These are phyloP conservation scores for Alviniconcha marisindica DNA, from an alignment of 1,140 invertebrate genomes.

Conservation along the genomic window DNA sequence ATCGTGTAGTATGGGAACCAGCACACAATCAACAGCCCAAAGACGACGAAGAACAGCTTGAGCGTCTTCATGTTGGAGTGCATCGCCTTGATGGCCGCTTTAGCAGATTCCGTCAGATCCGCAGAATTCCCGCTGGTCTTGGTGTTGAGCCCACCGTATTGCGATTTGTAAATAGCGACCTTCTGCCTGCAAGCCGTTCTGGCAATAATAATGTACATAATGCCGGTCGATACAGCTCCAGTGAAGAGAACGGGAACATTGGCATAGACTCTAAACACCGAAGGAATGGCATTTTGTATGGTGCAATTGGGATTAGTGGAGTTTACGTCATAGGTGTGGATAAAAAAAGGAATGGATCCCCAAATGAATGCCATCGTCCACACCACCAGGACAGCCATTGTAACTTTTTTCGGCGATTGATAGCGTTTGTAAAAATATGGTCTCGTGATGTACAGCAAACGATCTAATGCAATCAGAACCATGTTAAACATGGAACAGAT, in stretches of 20 bases:
- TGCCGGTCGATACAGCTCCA: not conserved
- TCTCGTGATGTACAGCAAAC: not conserved
- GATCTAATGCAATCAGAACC: not conserved
- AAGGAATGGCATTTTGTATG: not conserved
- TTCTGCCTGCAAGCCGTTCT: not conserved
- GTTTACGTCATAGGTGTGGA: not conserved
- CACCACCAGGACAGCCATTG: not conserved
- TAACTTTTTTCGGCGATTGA: not conserved
- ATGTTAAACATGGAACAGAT: slow-evolving; percentile 9
- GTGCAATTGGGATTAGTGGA: not conserved
- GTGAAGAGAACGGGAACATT: not conserved
- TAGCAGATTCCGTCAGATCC: no score
- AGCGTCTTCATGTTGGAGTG: not conserved
- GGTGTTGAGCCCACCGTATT: not conserved
- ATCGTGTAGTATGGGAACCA: not conserved
- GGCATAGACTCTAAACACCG: not conserved
- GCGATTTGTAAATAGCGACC: not conserved
- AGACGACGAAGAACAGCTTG: not conserved
- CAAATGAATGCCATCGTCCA: not conserved
- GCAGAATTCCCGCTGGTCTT: not conserved
- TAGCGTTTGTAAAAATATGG: not conserved
- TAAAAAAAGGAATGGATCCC: not conserved
- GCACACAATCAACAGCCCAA: not conserved
- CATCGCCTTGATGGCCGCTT: not conserved
- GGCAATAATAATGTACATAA: not conserved